Percentiles rank a stretch among this genome's conserved stretches.
Conservation (phyloP, 2,797 vertebrate genomes). For the Cirrhinus molitorella region DNA sequence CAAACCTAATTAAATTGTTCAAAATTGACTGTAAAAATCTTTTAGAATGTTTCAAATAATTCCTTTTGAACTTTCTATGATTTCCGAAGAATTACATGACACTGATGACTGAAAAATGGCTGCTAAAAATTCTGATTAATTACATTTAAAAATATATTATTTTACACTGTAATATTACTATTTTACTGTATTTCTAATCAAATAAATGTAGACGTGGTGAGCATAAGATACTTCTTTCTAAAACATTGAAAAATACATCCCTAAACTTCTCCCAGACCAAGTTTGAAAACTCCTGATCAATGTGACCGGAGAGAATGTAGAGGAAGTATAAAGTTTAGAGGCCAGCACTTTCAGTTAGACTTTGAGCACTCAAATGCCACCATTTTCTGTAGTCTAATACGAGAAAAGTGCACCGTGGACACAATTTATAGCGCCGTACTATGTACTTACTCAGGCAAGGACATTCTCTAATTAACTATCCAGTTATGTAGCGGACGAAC, state of each 20-base stretch:
- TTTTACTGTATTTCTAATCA: background rate
- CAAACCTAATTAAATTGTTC: too few species aligned
- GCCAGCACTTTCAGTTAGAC: conserved; percentile 21
- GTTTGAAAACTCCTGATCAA: background rate
- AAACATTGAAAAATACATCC: background rate
- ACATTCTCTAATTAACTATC: conserved; percentile 41
- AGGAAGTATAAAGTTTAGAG: background rate
- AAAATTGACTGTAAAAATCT: background rate
- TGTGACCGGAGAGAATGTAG: background rate
- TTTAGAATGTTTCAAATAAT: too few species aligned
- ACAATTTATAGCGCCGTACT: conserved; percentile 11
- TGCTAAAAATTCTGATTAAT: background rate
- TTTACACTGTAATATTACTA: background rate
- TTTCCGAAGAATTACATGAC: background rate
- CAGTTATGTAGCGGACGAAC: conserved; percentile 14
- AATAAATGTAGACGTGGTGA: too few species aligned
- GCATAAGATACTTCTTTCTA: too few species aligned
- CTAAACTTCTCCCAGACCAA: background rate
- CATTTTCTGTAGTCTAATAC: conserved; percentile 5
- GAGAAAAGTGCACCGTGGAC: conserved; percentile 11
- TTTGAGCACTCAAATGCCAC: conserved; percentile 11
- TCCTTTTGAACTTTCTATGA: background rate
- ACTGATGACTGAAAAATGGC: background rate
- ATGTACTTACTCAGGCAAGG: conserved; percentile 33
- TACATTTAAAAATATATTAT: background rate